Percentiles rank a stretch among this genome's conserved stretches.
These are phyloP conservation scores for Lamellibrachia luymesi DNA, from an alignment of 1,140 invertebrate species.

Conservation along the genomic window DNA sequence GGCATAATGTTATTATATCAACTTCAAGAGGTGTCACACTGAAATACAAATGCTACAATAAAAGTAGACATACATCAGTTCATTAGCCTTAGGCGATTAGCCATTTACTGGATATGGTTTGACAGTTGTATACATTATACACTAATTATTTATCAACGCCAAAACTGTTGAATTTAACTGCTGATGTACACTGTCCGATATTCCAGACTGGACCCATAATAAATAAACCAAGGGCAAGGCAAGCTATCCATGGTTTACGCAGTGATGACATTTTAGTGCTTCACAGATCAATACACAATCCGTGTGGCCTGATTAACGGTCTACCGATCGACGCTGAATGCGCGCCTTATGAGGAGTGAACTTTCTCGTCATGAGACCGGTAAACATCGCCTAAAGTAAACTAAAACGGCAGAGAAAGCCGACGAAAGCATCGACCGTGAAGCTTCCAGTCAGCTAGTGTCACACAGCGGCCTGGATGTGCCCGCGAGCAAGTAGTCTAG, in stretches of 20 bases:
- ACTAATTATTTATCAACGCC: neutral
- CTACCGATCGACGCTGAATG: neutral
- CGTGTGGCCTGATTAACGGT: neutral
- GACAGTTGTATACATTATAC: neutral
- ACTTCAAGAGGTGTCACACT: neutral
- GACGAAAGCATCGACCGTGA: neutral
- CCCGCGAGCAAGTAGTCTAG: neutral
- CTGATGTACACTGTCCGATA: neutral
- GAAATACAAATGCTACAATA: neutral
- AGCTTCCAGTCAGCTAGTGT: neutral
- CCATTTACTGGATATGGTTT: neutral
- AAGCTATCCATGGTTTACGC: neutral
- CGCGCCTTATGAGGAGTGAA: neutral
- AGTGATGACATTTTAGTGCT: neutral
- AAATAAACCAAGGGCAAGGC: neutral
- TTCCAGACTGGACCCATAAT: neutral
- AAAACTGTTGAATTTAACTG: neutral
- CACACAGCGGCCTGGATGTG: neutral
- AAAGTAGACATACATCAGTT: neutral
- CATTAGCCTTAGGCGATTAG: neutral
- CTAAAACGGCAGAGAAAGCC: neutral
- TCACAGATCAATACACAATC: neutral
- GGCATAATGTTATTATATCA: neutral
- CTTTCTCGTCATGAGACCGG: neutral
- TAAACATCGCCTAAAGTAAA: neutral